A percentile compares a stretch with the other conserved stretches of the same genome.
Evolutionary conservation across 2,113 vertebrate genomes (phyloP).

Genomic region (Rousettus leschenaultii): DNA sequence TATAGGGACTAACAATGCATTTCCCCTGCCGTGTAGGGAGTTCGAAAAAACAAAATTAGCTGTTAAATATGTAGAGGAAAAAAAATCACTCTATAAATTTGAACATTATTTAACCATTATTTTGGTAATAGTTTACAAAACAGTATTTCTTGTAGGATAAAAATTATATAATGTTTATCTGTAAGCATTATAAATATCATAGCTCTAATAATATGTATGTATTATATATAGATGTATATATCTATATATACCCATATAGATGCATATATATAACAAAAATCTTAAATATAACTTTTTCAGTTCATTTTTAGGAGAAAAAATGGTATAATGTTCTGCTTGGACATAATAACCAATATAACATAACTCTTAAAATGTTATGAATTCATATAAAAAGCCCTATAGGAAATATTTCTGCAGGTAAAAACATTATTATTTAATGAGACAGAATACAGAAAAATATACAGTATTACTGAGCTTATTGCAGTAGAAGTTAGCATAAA

Average conservation of each 20-base stretch:
- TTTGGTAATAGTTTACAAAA: not conserved
- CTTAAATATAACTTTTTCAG: not conserved
- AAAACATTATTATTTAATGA: not conserved
- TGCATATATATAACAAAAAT: not conserved
- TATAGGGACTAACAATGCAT: not conserved
- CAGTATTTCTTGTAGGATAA: not conserved
- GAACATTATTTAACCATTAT: not conserved
- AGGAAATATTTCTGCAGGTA: not conserved
- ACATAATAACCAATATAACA: not conserved
- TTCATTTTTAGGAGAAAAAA: not conserved
- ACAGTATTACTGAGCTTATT: not conserved
- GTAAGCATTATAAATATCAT: not conserved
- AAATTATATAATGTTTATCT: not conserved
- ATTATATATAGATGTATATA: not conserved
- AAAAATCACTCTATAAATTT: not conserved
- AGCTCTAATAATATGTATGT: not conserved
- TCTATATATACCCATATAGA: no score
- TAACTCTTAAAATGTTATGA: not conserved
- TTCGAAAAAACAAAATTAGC: not conserved
- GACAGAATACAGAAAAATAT: not conserved
- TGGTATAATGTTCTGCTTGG: not conserved
- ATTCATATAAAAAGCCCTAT: not conserved
- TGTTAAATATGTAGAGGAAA: not conserved
- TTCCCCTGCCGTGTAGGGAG: not conserved
- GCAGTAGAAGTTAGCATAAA: not conserved